Evolutionary conservation across 35 echinoderm and acorn worm species (phyloP).

Genomic region (Heliocidaris erythrogramma): DNA sequence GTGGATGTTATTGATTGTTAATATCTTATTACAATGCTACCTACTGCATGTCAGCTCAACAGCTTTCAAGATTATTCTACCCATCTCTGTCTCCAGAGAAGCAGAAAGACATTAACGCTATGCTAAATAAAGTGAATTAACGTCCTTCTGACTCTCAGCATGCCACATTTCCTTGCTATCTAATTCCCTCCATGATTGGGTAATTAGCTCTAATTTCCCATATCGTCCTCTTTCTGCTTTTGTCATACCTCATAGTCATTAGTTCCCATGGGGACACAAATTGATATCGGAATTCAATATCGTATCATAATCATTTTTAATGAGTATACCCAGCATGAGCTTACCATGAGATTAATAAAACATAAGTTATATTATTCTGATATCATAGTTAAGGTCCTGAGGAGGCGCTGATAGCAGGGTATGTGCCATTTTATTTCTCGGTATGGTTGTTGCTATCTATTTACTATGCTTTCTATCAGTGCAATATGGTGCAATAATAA

Average conservation of each 20-base stretch:
- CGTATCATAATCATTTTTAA: not conserved
- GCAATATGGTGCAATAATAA: too few species aligned
- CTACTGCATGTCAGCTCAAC: too few species aligned
- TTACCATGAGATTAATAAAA: not conserved
- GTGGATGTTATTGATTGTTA: too few species aligned
- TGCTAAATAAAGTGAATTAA: not conserved
- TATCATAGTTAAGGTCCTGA: not conserved
- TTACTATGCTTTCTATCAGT: too few species aligned
- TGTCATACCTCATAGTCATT: not conserved
- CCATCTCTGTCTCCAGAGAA: not conserved
- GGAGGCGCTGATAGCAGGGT: too few species aligned
- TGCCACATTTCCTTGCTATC: not conserved
- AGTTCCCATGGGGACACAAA: not conserved
- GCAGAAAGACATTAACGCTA: too few species aligned
- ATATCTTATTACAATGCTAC: too few species aligned
- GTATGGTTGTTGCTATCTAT: too few species aligned
- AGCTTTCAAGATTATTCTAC: not conserved
- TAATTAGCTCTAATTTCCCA: not conserved
- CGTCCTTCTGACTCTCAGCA: not conserved
- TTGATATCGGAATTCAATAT: conserved; percentile 18
- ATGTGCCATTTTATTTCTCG: too few species aligned
- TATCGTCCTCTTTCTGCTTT: not conserved
- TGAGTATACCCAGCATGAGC: not conserved
- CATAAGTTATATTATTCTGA: not conserved
- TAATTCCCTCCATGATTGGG: not conserved